Conservation (phyloP, 92 coral and sea anemone genomes). For the Palythoa grandis region DNA sequence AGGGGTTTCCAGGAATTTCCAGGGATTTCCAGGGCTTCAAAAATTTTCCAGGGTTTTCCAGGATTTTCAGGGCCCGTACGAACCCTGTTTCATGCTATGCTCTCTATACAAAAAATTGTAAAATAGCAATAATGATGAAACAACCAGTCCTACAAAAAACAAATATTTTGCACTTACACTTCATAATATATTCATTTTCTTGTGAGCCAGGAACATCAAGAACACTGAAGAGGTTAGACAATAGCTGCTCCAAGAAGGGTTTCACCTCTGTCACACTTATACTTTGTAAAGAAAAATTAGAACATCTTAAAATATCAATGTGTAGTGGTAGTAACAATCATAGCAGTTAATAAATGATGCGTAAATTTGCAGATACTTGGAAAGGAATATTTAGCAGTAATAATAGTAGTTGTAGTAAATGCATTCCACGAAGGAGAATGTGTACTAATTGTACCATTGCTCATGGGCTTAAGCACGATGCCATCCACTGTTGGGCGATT, state of each 20-base stretch:
- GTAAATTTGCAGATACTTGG: too few relatives aligned
- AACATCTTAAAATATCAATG: background rate
- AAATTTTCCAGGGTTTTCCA: too few relatives aligned
- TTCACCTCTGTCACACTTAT: slow-evolving; percentile 76
- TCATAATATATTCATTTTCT: slow-evolving; percentile 95
- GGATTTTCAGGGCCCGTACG: too few relatives aligned
- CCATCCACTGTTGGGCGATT: too few relatives aligned
- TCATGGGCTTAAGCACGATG: background rate
- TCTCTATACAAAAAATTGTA: too few relatives aligned
- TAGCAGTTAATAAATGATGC: too few relatives aligned
- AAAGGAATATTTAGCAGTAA: background rate
- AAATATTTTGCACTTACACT: slow-evolving; percentile 60
- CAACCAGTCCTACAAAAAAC: background rate
- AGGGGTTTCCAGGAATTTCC: too few relatives aligned
- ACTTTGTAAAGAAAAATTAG: slow-evolving; percentile 39
- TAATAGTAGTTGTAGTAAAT: background rate
- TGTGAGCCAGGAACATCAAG: slow-evolving; percentile 89
- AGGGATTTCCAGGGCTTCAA: too few relatives aligned
- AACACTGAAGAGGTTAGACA: slow-evolving; percentile 75
- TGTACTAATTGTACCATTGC: background rate
- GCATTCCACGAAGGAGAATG: background rate
- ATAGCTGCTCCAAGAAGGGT: slow-evolving; percentile 66
- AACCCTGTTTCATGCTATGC: too few relatives aligned
- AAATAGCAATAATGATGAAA: background rate
- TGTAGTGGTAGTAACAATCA: background rate